Base-by-base conservation (phyloP, 1,140 invertebrate genomes). In the Mamestra configurata region DNA sequence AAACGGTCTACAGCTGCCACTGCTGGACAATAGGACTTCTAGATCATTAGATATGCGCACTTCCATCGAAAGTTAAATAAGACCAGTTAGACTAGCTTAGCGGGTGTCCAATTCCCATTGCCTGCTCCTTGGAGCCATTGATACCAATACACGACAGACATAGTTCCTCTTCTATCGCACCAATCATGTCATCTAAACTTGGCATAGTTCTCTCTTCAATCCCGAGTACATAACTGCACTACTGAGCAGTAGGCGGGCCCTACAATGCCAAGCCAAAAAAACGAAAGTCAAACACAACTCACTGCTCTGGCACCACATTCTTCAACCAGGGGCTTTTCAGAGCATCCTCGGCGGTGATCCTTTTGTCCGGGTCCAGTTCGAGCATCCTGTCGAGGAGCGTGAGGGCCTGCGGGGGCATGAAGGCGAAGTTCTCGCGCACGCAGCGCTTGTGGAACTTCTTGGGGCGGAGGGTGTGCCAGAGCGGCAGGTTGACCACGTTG, bases 331-430 rank as follows among this genome's bases (percentile, higher is more conserved):
- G 95, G 83, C 98, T 98, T 90, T 98, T 97, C 0, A 99, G 96
- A 4, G 99, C 99, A 88, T 99, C 98, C 57, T 99, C 98, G 7
- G 99, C 99, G 0, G 98, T 99, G 79, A 99, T 98, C 82, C 99
- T 95, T 88, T 98, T 98, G 15, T 97, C 97, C 0, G 99, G 99
- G 95, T 99, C 99, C 72, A 99, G 95, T 88, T 99, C 98, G 70
- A 99, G 95, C 99, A 99, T 99, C 90, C 97, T 97, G 94, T 99
- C 99, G 37, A 99, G 96, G 27, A 99, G 96, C 90, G 99, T 99
- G 11, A 99, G 95, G 0, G 99, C 99, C 15, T 97, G 94, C 8
- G 95, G 90, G 2, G 99, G 99, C 97, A 99, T 98, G 91, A 98
- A 98, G 40, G 97, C 96, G 94, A 99, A 99, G 88, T 99, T 98